Evolutionary conservation across 2,797 vertebrate species (phyloP), one percentile per base, ranked within the genome.

Genomic region (Lophotriccus pileatus): DNA sequence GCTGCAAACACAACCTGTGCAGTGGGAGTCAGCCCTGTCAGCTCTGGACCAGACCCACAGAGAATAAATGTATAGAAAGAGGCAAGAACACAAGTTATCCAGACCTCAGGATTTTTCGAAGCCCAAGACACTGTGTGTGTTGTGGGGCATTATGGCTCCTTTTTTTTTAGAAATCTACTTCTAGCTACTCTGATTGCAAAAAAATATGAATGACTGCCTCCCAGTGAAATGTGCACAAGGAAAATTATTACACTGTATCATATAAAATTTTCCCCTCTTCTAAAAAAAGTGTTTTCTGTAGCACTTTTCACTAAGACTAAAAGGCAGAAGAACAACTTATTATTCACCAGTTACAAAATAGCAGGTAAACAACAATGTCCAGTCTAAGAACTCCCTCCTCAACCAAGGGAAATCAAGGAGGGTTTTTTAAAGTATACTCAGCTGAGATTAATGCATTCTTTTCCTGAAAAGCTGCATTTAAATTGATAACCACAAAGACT

Each of bases 1-100:
- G 73, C 93, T 75, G 62, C 0, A 2, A 89, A 73, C 69, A 76
- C 58, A 73, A 56, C 84, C 84, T 75, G 55, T 75, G 69, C 1
- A 3, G 17, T 25, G 73, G 73, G 66, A 95, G 25, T 73, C 80
- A 81, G 73, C 55, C 90, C 55, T 1, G 25, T 30, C 79, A 67
- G 76, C 39, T 59, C 55, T 73, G 66, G 16, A 77, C 50, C 72
- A 92, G 52, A 43, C 25, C 84, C 89, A 44, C n/a, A 12, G 78
- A 80, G 86, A 74, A 74, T 39, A 87, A 79, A 52, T 9, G 19
- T 13, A 63, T 7, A 46, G 22, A 34, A 87, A 67, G 66, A 85
- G 14, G 50, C 22, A 88, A 87, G 80, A 91, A 75, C n/a, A 85
- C 43, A 37, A 63, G 28, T 49, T 92, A 44, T 87, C 72, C 87